Conservation (phyloP, 1,140 invertebrate species). For the Mactra quadrangularis region DNA sequence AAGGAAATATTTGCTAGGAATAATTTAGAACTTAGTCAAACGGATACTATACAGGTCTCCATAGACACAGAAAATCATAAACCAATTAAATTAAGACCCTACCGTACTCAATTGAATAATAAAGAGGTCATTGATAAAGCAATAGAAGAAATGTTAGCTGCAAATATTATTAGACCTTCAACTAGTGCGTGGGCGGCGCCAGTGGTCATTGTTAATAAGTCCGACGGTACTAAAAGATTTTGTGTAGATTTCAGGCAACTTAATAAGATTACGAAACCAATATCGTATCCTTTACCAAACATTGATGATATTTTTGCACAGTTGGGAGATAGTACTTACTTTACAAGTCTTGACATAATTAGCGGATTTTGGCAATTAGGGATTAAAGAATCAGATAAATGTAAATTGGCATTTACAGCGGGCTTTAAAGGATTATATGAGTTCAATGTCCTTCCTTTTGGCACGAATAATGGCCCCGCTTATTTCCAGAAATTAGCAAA, state of each 20-base stretch:
- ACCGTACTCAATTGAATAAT: slow-evolving; percentile 59
- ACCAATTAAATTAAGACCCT: slow-evolving; percentile 63
- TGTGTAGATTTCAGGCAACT: slow-evolving; percentile 23
- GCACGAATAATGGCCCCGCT: slow-evolving; percentile 63
- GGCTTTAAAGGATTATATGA: slow-evolving; percentile 50
- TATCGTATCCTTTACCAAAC: not conserved
- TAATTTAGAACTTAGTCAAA: not conserved
- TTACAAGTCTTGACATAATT: not conserved
- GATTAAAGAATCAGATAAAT: slow-evolving; percentile 25
- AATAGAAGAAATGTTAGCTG: slow-evolving; percentile 4
- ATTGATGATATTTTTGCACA: slow-evolving; percentile 8
- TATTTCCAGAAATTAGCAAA: slow-evolving; percentile 73
- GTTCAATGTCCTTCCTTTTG: slow-evolving; percentile 68
- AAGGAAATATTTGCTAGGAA: not conserved
- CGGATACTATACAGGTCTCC: not conserved
- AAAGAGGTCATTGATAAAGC: slow-evolving; percentile 30
- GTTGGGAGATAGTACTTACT: not conserved
- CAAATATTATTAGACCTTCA: not conserved
- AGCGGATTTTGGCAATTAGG: slow-evolving; percentile 3
- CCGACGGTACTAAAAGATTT: not conserved
- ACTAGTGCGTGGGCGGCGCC: not conserved
- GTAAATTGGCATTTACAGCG: slow-evolving; percentile 59
- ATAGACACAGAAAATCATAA: slow-evolving; percentile 12
- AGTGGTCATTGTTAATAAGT: slow-evolving; percentile 8
- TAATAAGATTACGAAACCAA: not conserved